Percentiles rank a stretch among this genome's conserved stretches.
Conservation (phyloP, 2,888 invertebrate genomes). For the Sinhomidia bicolor region DNA sequence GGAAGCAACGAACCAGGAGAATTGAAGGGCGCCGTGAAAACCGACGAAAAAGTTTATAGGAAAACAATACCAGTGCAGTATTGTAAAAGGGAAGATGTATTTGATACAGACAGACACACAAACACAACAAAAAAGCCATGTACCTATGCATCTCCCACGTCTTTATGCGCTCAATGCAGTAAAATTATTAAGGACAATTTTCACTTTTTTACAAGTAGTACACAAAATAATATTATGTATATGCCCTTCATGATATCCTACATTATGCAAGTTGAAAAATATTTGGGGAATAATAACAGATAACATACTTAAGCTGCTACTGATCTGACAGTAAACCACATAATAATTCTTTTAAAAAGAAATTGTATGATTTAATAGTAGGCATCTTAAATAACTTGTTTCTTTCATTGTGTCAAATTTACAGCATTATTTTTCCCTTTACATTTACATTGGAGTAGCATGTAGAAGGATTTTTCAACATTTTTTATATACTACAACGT, state of each 20-base stretch:
- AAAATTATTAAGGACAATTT: conserved; percentile 7
- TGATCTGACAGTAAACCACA: background rate
- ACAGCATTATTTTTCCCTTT: background rate
- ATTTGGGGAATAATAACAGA: background rate
- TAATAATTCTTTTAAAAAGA: background rate
- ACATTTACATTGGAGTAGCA: too few relatives aligned
- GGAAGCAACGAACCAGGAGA: conserved; percentile 78
- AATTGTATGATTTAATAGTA: background rate
- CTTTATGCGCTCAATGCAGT: background rate
- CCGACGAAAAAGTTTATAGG: conserved; percentile 74
- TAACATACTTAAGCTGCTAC: too few relatives aligned
- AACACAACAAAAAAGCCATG: background rate
- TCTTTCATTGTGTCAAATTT: background rate
- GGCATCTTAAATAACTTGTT: background rate
- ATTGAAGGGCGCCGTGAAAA: conserved; percentile 80
- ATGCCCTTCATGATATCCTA: background rate
- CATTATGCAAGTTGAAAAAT: background rate
- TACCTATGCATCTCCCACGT: background rate
- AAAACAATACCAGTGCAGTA: conserved; percentile 77
- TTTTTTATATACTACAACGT: too few relatives aligned
- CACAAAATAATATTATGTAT: too few relatives aligned
- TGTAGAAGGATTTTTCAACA: too few relatives aligned
- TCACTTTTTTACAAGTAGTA: too few relatives aligned
- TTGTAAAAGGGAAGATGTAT: too few relatives aligned
- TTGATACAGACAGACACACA: too few relatives aligned